phyloP scores from a whole-genome alignment of 2,797 vertebrate genomes.

The Danio albolineatus region DNA sequence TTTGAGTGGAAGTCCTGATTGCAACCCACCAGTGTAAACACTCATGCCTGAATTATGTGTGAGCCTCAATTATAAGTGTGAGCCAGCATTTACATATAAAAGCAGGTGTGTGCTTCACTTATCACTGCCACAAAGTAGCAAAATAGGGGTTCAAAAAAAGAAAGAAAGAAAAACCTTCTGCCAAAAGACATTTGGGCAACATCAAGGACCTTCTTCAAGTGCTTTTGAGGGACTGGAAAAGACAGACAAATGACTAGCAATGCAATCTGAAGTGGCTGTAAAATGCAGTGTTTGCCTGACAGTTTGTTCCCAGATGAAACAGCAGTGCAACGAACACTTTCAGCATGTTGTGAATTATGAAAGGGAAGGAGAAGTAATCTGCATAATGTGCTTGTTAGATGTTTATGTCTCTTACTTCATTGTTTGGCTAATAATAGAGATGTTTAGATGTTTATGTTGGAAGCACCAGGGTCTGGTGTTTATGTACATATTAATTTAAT shows the following conservation, averaged over 20 bases:
- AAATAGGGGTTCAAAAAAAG: constrained; percentile 53
- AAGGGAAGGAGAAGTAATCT: neutral
- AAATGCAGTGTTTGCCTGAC: constrained; percentile 9
- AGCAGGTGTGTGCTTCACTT: constrained; percentile 55
- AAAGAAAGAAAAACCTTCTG: neutral
- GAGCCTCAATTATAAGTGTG: constrained; percentile 55
- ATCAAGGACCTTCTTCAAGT: constrained; percentile 50
- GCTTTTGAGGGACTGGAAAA: constrained; percentile 23
- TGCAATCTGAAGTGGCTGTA: constrained; percentile 30
- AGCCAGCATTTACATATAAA: constrained; percentile 66
- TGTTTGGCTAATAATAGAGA: constrained; percentile 25
- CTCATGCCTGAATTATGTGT: constrained; percentile 31
- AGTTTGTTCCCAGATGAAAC: constrained; percentile 15
- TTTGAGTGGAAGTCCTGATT: constrained; percentile 48
- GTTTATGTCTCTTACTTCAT: neutral
- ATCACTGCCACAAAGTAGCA: constrained; percentile 52
- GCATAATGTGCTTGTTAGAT: neutral
- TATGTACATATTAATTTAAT: constrained; percentile 59
- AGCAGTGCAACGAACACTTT: constrained; percentile 13
- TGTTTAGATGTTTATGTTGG: neutral
- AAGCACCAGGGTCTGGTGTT: constrained; percentile 57
- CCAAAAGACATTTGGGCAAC: constrained; percentile 55
- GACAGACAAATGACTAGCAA: constrained; percentile 36
- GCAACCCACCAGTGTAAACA: constrained; percentile 40
- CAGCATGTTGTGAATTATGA: constrained; percentile 20